Conservation (phyloP, 2,888 invertebrate genomes). For the Drosophila falleni region DNA sequence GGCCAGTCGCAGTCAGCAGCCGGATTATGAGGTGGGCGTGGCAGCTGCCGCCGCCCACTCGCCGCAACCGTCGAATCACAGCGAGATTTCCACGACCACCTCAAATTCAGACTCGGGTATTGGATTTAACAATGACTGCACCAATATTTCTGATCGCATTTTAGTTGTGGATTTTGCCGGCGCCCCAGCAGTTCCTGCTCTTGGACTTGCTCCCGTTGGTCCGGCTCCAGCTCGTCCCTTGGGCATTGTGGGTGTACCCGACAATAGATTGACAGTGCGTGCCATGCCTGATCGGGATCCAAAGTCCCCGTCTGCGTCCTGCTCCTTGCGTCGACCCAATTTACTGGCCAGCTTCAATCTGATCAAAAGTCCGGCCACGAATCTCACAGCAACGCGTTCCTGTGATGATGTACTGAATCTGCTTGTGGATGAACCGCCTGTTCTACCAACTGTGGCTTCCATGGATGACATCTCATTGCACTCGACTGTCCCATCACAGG, state of each 20-base stretch:
- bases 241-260: conserved; percentile 82
- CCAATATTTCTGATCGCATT: conserved; percentile 93
- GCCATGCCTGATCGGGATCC: conserved; percentile 88
- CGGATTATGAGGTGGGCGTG: conserved; percentile 62
- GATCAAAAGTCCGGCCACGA: conserved; percentile 84
- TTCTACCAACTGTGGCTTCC: conserved; percentile 81
- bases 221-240: conserved; percentile 72
- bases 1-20: conserved; percentile 76
- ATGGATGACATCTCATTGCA: conserved; percentile 88
- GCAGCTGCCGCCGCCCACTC: conserved; percentile 88
- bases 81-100: conserved; percentile 92
- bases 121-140: conserved; percentile 95
- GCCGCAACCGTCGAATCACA: conserved; percentile 93
- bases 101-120: conserved; percentile 98
- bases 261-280: conserved; percentile 87
- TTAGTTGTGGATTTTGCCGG: conserved; percentile 90
- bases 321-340: conserved; percentile 74
- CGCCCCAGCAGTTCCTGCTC: conserved; percentile 42
- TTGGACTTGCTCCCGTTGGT: conserved; percentile 24
- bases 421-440: conserved; percentile 66
- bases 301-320: conserved; percentile 67
- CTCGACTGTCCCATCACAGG: conserved; percentile 71
- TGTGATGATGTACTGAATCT: conserved; percentile 87
- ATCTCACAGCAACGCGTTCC: conserved; percentile 85
- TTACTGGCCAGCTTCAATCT: conserved; percentile 86